Evolutionary conservation across 2,888 invertebrate genomes (phyloP).

Genomic region (Caenorhabditis wallacei): DNA sequence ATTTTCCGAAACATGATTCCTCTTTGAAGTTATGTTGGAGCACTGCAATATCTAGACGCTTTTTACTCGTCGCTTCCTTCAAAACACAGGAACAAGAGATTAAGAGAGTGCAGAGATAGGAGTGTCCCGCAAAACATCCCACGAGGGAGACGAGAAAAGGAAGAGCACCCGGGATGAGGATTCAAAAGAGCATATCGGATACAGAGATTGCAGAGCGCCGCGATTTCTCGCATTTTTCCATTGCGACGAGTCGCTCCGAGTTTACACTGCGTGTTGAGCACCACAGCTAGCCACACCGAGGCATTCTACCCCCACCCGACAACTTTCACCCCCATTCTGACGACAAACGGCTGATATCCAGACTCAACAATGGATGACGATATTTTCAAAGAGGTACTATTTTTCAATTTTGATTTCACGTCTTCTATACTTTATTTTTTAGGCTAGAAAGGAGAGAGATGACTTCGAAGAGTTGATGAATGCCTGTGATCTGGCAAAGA

Average conservation of each 20-base stretch:
- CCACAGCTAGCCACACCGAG: conserved; percentile 54
- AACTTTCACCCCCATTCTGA: conserved; percentile 66
- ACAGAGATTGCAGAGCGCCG: conserved; percentile 26
- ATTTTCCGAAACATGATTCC: conserved; percentile 52
- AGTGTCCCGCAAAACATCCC: conserved; percentile 66
- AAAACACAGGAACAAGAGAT: neutral
- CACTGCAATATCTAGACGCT: conserved; percentile 45
- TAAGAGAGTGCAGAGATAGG: conserved; percentile 46
- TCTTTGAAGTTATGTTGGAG: conserved; percentile 57
- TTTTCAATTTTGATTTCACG: neutral
- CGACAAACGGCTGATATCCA: conserved; percentile 51
- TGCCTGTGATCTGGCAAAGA: conserved; percentile 71
- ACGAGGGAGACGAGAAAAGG: conserved; percentile 32
- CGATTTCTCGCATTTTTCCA: conserved; percentile 62
- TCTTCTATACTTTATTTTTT: conserved; percentile 1
- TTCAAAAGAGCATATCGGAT: too few species aligned
- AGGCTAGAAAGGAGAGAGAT: conserved; percentile 71
- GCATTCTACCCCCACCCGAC: conserved; percentile 59
- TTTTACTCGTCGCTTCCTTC: conserved; percentile 43
- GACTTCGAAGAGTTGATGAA: conserved; percentile 74
- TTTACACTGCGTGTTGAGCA: conserved; percentile 62
- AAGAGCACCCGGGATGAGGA: conserved; percentile 20
- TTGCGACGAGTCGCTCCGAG: conserved; percentile 38
- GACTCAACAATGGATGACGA: conserved; percentile 57
- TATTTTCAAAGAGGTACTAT: conserved; percentile 60